These are phyloP conservation scores for Paracyclopina nana DNA, from an alignment of 1,140 invertebrate genomes.

Conservation along the genomic window DNA sequence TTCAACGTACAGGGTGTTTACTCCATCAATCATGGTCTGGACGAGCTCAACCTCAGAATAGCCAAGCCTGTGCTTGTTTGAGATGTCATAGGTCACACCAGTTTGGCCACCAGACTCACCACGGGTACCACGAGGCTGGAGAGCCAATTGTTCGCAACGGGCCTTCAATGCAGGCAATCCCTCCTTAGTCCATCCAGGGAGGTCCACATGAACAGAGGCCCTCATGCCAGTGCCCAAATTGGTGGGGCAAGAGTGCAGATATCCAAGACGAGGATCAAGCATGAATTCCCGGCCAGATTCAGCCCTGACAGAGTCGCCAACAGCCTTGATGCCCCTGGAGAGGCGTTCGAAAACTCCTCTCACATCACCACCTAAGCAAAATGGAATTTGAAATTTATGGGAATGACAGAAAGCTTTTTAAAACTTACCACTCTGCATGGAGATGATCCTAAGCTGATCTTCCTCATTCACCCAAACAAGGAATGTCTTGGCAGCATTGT, in stretches of 20 bases:
- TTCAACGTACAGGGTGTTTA: slow-evolving; percentile 16
- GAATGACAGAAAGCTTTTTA: too few relatives aligned
- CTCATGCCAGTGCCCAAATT: slow-evolving; percentile 17
- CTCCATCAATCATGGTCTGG: slow-evolving; percentile 18
- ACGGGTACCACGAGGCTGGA: slow-evolving; percentile 17
- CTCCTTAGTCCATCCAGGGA: slow-evolving; percentile 18
- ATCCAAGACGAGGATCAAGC: slow-evolving; percentile 14
- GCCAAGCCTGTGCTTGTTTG: slow-evolving; percentile 17
- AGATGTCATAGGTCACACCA: slow-evolving; percentile 18
- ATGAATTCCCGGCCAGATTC: slow-evolving; percentile 17
- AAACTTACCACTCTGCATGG: slow-evolving; percentile 36
- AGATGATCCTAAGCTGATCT: slow-evolving; percentile 63
- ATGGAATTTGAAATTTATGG: too few relatives aligned
- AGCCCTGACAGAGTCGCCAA: slow-evolving; percentile 15
- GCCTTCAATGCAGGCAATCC: slow-evolving; percentile 11
- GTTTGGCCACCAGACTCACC: slow-evolving; percentile 18
- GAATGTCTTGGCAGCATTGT: slow-evolving; percentile 50
- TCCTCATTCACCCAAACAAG: slow-evolving; percentile 79
- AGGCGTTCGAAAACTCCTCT: slow-evolving; percentile 45
- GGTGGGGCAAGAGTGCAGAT: slow-evolving; percentile 18
- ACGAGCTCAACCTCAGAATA: slow-evolving; percentile 17
- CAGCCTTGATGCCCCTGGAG: slow-evolving; percentile 34
- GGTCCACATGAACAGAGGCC: slow-evolving; percentile 17
- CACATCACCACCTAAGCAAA: slow-evolving; percentile 56
- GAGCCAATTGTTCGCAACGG: slow-evolving; percentile 16